Evolutionary conservation across 2,113 vertebrate genomes (phyloP), one percentile per base, ranked within the genome.

Genomic region (Hippocampus barbouri): DNA sequence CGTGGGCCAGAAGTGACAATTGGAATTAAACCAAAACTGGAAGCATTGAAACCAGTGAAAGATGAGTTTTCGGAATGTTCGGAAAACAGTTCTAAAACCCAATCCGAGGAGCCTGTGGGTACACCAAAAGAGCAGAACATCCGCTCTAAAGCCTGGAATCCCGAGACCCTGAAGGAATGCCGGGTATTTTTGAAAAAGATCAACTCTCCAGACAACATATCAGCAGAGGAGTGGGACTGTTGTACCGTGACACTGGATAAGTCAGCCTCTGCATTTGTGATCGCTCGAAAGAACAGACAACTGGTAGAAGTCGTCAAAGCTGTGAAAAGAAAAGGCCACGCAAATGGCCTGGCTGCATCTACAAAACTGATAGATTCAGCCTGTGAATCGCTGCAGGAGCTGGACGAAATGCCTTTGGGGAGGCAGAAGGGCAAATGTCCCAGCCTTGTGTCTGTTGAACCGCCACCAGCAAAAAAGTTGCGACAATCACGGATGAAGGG

Each of bases 121-220:
- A 75, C 86, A 86, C 66, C 69, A 63, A 88, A 90, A 80, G 93
- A 92, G 87, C 85, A 88, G 69, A 92, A 88, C 79, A 72, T 93
- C 40, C 91, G 88, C 90, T 91, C 91, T 74, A 93, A 90, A 88
- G 89, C 92, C 60, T 96, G 94, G 94, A 95, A 89, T 88, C 86
- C 93, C 69, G 93, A 95, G 90, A 92, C 87, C 25, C 93, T 99
- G 83, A 96, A 94, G 90, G 95, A 98, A 73, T 98, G 96, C 83
- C 93, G 95, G 64, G 97, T 98, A 89, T 99, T 97, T 93, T 88
- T 98, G 81, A 96, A 92, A 83, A 98, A 98, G 89, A 94, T 98
- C 81, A 95, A 94, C 86, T 94, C 93, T 72, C 90, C 94, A 70
- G 93, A 95, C 85, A 92, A 92, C 71, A 91, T 92, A 74, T 89